Evolutionary conservation across 2,797 vertebrate species (phyloP).

Genomic region (Lacerta agilis): DNA sequence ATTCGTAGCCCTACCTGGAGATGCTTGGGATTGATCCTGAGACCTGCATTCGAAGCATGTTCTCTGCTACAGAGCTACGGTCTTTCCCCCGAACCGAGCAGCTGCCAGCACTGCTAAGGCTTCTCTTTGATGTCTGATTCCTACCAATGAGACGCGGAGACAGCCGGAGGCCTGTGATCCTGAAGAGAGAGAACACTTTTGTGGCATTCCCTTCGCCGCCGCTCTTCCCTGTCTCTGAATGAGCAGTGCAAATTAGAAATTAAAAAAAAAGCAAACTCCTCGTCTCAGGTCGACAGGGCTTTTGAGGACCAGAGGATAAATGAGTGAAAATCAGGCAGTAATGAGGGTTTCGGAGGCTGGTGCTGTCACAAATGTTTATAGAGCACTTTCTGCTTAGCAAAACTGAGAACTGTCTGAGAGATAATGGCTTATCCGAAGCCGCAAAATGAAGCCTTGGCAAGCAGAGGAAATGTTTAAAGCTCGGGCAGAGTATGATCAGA

Average conservation of each 20-base stretch:
- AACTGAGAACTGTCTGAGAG: background rate
- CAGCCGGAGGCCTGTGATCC: background rate
- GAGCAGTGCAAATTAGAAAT: slow-evolving; percentile 15
- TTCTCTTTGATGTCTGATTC: background rate
- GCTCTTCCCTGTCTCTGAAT: background rate
- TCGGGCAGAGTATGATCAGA: background rate
- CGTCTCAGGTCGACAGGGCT: background rate
- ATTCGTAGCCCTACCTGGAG: too few species aligned
- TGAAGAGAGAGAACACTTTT: background rate
- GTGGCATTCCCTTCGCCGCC: background rate
- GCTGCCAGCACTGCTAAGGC: background rate
- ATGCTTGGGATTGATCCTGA: too few species aligned
- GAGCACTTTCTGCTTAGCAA: background rate
- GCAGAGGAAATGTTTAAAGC: background rate
- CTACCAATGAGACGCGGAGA: background rate
- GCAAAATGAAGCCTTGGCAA: background rate
- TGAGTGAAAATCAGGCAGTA: background rate
- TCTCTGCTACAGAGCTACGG: too few species aligned
- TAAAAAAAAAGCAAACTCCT: background rate
- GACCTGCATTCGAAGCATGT: too few species aligned
- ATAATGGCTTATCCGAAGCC: background rate
- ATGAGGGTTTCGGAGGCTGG: background rate
- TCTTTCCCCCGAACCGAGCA: too few species aligned
- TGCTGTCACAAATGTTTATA: background rate
- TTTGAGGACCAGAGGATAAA: slow-evolving; percentile 20